Evolutionary conservation across 1,140 invertebrate genomes (phyloP), one percentile per base, ranked within the genome.

Genomic region (Achroia grisella): DNA sequence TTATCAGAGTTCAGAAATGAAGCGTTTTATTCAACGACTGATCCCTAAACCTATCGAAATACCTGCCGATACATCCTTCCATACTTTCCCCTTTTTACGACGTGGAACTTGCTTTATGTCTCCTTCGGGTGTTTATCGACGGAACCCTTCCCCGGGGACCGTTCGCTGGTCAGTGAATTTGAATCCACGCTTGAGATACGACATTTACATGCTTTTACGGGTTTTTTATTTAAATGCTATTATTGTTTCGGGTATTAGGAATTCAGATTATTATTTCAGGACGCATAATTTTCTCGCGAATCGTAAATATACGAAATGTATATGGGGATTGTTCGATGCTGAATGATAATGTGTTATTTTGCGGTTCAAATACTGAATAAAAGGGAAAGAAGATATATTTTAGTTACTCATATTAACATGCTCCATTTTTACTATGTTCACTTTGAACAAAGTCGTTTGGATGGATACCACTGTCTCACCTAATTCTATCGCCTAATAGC

Each of bases 101-200:
- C 8, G 31, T 11, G n/a, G 13, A 33, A 34, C 31, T 28, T 43
- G 41, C 31, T 35, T 43, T 43, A 43, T 43, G 41, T 43, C 41
- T 43, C 41, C 41, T 34, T 27, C 14, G 41, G 17, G 31, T 32
- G 31, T 35, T 39, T 43, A 43, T 43, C 41, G 31, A 23, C 17
- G 6, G 17, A 23, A 23, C 10, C 41, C 10, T 35, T 31, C 41
- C 9, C 28, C 13, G 8, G 35, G 17, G 41, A 33, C 8, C 32
- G 1, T 15, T 37, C 17, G 30, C 9, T 17, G 41, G 41, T 35
- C 41, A 42, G 41, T 34, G 15, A 15, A 43, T 43, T 43, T 15
- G 17, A 34, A 43, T 34, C 31, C 41, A 10, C 17, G 40, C 3
- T 12, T 34, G n/a, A 35, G 13, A 9, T 10, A 37, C 12, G 17